Base-by-base conservation (phyloP, 2,888 invertebrate genomes). In the Melipona beecheii region DNA sequence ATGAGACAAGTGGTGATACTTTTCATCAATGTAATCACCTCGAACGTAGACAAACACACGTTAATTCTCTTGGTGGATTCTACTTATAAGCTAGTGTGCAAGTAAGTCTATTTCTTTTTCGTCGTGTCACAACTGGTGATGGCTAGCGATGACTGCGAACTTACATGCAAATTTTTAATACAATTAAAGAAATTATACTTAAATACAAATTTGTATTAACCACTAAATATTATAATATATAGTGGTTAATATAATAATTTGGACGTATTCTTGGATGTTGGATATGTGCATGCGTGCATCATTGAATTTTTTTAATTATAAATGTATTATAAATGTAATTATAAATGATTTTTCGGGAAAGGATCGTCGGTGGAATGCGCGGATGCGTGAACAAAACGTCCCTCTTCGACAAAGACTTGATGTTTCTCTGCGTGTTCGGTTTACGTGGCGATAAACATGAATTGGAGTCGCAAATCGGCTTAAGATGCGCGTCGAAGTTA, bases 351-450 rank as follows among this genome's bases (percentile, higher is more conserved):
- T 11, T 17, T 75, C 21, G 15, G 31, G 17, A 6, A 75, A 87
- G 96, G 49, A 93, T 95, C 70, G 95, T 95, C 0, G 94, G 93
- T 50, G 93, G 94, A 21, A 95, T 95, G 84, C 95, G 96, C 73
- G 97, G 97, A 0, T 95, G 96, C 75, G 96, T 97, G 1, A 97
- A 96, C 91, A 97, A 97, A 92, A 96, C 96, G 5, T 96, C 96
- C 0, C 95, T 96, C 91, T 97, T 96, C 91, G 97, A 97, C 92
- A 97, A 97, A 94, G 97, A 97, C 88, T 95, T 97, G 89, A 96
- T 97, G 95, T 96, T 97, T 91, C 95, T 97, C 13, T 95, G 97
- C 0, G 95, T 97, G 49, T 97, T 97, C 91, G 97, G 97, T 0
- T 93, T 97, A n/a, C 95, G 97, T 70, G 97, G 97, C 0, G 95